Evolutionary conservation across 2,888 invertebrate genomes (phyloP), one percentile per base, ranked within the genome.

Genomic region (Stenotaenia linearis): DNA sequence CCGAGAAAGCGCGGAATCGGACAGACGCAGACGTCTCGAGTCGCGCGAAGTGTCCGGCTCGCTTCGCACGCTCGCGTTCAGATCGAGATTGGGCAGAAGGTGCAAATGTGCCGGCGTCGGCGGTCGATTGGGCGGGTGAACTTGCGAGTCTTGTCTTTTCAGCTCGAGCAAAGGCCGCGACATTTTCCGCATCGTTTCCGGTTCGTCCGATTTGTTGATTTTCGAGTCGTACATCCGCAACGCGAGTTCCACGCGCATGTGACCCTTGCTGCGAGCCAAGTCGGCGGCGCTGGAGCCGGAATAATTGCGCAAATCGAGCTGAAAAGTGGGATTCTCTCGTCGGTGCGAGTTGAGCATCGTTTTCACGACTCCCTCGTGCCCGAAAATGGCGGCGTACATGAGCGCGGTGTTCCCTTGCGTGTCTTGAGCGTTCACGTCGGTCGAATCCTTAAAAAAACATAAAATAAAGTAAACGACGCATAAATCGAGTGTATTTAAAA

Each of bases 321-420:
- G 40, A 12, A 40, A 40, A 15, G 5, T 7, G 12, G 7, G 40
- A 12, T 40, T 40, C n/a, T n/a, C n/a, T 40, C 15, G 40, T 12
- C 15, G 9, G 12, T 40, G 40, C 7, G 40, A 2, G 40, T 81
- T 81, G 21, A 83, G 28, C 7, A 83, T 40, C 2, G 80, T 77
- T 12, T 80, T 78, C 10, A 81, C 81, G 6, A 82, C 79, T 9
- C 82, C 82, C 0, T 50, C 77, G 15, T 80, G 81, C 21, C 83
- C 83, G 15, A 81, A 78, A n/a, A 80, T 78, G 15, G 81, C 77
- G 69, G 82, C 82, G 25, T 83, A 81, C 83, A 83, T 81, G 15
- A 81, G 50, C 12, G 75, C 81, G 23, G 61, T 81, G 25, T 18
- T 78, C 4, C 80, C 80, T 12, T 28, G 75, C n/a, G 23, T 12